A percentile compares a stretch with the other conserved stretches of the same genome.
phyloP scores from a whole-genome alignment of 53 echinoderm and acorn worm genomes.

The Temnopleurus reevesii region DNA sequence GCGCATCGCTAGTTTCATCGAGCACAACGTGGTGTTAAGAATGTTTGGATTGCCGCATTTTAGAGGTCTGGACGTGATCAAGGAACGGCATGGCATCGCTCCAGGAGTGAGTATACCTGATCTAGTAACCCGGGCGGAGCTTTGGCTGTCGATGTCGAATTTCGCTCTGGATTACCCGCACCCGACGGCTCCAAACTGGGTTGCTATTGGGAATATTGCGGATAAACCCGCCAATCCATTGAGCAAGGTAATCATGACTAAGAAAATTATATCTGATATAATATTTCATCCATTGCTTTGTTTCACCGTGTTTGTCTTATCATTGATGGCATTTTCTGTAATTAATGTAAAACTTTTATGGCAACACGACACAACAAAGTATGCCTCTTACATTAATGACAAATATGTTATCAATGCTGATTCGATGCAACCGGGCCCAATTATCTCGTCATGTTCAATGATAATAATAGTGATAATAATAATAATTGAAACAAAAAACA shows the following conservation, averaged over 20 bases:
- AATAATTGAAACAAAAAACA: not conserved
- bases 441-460: too few species aligned
- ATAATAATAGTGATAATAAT: too few species aligned
- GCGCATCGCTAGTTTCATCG: not conserved
- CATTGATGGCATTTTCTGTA: not conserved
- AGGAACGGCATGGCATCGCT: not conserved
- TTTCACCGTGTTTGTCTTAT: not conserved
- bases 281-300: not conserved
- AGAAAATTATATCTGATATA: not conserved
- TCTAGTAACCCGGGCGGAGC: not conserved
- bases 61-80: not conserved
- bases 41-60: not conserved
- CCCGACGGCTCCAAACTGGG: slow-evolving; percentile 35
- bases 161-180: slow-evolving; percentile 31
- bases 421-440: too few species aligned
- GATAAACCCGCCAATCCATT: not conserved
- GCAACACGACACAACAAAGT: too few species aligned
- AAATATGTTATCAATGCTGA: too few species aligned
- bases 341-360: too few species aligned
- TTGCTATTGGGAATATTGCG: not conserved
- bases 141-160: slow-evolving; percentile 35
- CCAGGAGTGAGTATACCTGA: not conserved
- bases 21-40: not conserved
- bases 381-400: too few species aligned
- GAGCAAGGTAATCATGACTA: not conserved